A percentile compares a stretch with the other conserved stretches of the same genome.
phyloP scores from a whole-genome alignment of 2,113 vertebrate species.

The Glaucomys volans region DNA sequence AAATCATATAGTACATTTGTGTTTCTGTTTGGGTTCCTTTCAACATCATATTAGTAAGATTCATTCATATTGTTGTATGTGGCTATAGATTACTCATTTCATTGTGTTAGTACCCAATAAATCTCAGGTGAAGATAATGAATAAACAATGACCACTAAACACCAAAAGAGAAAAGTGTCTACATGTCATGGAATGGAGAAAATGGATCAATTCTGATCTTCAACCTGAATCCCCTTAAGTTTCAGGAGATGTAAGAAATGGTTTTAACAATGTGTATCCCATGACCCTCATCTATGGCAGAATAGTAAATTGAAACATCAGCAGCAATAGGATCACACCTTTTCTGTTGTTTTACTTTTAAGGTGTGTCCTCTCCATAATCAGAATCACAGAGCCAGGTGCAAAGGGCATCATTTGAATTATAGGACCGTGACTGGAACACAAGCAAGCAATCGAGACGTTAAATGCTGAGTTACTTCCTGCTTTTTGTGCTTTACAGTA shows the following conservation, averaged over 20 bases:
- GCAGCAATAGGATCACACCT: not conserved
- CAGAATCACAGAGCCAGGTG: constrained; percentile 44
- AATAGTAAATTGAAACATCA: not conserved
- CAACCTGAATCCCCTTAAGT: not conserved
- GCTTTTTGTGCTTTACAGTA: constrained; percentile 41
- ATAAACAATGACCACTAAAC: not conserved
- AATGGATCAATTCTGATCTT: not conserved
- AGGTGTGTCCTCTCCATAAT: constrained; percentile 66
- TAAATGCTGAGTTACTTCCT: constrained; percentile 65
- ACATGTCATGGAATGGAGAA: not conserved
- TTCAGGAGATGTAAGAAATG: not conserved
- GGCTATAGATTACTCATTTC: not conserved
- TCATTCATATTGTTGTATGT: not conserved
- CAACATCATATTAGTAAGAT: not conserved
- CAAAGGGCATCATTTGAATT: constrained; percentile 60
- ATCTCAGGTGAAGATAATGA: constrained; percentile 40
- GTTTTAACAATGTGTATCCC: not conserved
- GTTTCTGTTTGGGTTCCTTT: not conserved
- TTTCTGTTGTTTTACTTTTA: constrained; percentile 63
- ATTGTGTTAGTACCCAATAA: not conserved
- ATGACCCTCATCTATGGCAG: not conserved
- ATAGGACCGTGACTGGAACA: not conserved
- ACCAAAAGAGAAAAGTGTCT: not conserved
- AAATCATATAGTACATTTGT: not conserved
- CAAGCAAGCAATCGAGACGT: constrained; percentile 9